These are phyloP conservation scores for Acromyrmex heyeri DNA, from an alignment of 1,140 invertebrate species.

Conservation along the genomic window DNA sequence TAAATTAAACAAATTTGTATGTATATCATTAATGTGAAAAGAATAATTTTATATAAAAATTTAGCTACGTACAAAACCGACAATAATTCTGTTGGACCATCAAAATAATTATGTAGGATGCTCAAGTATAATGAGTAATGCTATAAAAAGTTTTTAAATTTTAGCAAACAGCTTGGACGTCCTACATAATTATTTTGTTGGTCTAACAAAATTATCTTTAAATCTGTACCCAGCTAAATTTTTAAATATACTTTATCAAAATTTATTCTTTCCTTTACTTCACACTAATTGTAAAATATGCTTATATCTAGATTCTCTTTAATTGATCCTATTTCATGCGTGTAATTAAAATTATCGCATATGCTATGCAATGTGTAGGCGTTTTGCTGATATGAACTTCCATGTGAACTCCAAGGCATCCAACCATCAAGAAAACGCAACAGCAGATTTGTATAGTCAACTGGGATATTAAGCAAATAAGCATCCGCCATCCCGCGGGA, in stretches of 20 bases:
- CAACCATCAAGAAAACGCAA: slow-evolving; percentile 17
- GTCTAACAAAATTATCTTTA: too few species aligned
- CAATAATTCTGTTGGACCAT: too few species aligned
- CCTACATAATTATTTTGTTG: too few species aligned
- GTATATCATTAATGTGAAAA: too few species aligned
- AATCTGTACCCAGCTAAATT: too few species aligned
- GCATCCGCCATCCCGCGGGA: slow-evolving; percentile 55
- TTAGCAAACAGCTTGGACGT: too few species aligned
- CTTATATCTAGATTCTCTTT: background rate
- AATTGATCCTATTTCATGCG: slow-evolving; percentile 6
- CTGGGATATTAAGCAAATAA: slow-evolving; percentile 60
- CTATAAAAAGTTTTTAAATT: too few species aligned
- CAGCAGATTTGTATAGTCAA: slow-evolving; percentile 36
- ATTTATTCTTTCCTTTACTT: background rate
- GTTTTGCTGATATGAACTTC: slow-evolving; percentile 20
- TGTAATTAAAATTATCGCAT: background rate
- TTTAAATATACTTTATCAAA: too few species aligned
- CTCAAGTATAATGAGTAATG: too few species aligned
- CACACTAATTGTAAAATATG: background rate
- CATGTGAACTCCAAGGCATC: background rate
- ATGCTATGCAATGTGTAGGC: background rate
- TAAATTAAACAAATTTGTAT: background rate
- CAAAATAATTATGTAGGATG: too few species aligned
- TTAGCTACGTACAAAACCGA: too few species aligned
- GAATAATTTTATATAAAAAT: too few species aligned